Base-by-base conservation (phyloP, 1,140 invertebrate species). In the Venustaconcha ellipsiformis region DNA sequence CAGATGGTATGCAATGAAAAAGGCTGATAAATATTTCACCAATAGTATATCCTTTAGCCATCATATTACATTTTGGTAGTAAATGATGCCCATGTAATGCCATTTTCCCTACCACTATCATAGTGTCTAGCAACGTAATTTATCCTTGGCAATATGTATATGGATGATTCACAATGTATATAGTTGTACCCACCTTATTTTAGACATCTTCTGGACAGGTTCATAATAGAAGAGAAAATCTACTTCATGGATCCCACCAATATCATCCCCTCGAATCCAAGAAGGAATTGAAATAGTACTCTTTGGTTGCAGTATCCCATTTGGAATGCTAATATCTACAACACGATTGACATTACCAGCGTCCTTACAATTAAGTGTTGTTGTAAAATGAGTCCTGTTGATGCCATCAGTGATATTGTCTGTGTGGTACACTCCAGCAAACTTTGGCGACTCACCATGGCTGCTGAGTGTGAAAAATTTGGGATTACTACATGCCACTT, bases 171-270 rank as follows among this genome's bases (percentile, higher is more conserved):
- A 59, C 30, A 70, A 59, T 30, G 17, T 30, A n/a, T 23, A 18
- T 8, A n/a, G 17, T 48, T 57, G 37, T 55, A 64, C 80, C 78
- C 69, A 86, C 82, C 78, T 80, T 68, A 86, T 78, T 87, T 88
- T 90, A 74, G 88, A 91, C 12, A 76, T 55, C 17, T 78, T 92
- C 87, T 76, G 88, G 80, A 76, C 87, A 82, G 93, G 92, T 82
- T 94, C 93, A 86, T 95, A 95, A 84, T 95, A 95, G 83, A 95
- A 94, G 56, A 95, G 88, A 72, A 95, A 88, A 83, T 94, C 92
- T 26, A 95, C 86, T 12, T 90, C 89, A 82, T 94, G 92, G 15
- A 90, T 90, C 8, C 94, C 94, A 48, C 92, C 92, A 59, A 91
- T 88, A 74, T 92, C 91, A 12, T 94, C 93, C 1, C 94, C 94